Conservation (phyloP, 2,797 vertebrate genomes). For the Pangasius larnaudii region DNA sequence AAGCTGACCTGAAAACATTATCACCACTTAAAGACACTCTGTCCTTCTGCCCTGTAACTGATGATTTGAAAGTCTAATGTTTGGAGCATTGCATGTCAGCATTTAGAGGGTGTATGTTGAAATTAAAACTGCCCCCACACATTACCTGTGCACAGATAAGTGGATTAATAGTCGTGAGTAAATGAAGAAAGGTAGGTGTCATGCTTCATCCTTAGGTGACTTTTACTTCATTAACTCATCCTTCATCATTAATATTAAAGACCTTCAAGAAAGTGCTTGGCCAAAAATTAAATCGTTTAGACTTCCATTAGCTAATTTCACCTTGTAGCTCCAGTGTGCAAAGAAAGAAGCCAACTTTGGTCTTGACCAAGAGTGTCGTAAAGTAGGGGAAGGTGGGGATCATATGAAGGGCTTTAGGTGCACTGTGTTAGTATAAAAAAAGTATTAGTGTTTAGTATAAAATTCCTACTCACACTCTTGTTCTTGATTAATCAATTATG, state of each 20-base stretch:
- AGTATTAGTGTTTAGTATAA: no score
- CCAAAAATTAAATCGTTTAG: neutral
- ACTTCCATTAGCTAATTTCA: neutral
- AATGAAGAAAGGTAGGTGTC: constrained; percentile 29
- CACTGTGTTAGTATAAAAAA: no score
- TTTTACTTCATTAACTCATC: constrained; percentile 38
- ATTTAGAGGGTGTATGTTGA: constrained; percentile 24
- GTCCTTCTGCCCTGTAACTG: constrained; percentile 10
- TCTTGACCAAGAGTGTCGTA: neutral
- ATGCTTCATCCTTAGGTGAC: constrained; percentile 29
- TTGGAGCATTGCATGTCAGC: constrained; percentile 12
- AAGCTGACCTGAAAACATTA: neutral
- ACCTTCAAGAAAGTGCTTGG: neutral
- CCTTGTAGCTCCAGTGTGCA: neutral
- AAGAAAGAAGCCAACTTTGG: neutral
- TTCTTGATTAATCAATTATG: neutral
- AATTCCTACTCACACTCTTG: constrained; percentile 2
- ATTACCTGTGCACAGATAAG: constrained; percentile 33
- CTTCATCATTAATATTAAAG: constrained; percentile 15
- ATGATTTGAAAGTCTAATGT: constrained; percentile 37
- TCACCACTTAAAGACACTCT: neutral
- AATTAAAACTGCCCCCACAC: constrained; percentile 47
- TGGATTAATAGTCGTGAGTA: constrained; percentile 34
- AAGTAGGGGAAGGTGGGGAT: neutral
- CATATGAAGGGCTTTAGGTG: neutral